phyloP scores from a whole-genome alignment of 1,140 invertebrate species.

The Lasaia peninsularis region DNA sequence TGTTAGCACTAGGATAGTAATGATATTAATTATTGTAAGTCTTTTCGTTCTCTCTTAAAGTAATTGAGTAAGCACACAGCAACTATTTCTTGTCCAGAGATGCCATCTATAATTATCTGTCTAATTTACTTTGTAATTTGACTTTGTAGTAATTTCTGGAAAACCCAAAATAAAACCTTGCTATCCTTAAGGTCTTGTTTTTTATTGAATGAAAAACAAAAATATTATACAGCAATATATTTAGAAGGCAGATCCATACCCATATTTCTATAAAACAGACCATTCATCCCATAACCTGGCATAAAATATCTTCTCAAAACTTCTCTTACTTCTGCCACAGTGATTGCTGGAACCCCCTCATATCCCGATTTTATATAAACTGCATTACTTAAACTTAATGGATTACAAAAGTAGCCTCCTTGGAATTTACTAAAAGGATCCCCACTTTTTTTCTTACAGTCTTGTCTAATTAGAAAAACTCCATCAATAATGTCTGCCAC shows the following conservation, averaged over 20 bases:
- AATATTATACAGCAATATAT: constrained; percentile 49
- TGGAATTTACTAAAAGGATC: constrained; percentile 78
- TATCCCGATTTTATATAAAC: constrained; percentile 77
- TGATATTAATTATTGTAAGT: no score
- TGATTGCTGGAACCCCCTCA: constrained; percentile 74
- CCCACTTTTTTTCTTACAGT: constrained; percentile 73
- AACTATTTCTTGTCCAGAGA: no score
- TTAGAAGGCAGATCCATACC: constrained; percentile 50
- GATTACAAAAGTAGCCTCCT: constrained; percentile 75
- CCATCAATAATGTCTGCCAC: constrained; percentile 84
- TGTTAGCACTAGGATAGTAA: no score
- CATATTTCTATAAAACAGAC: constrained; percentile 66
- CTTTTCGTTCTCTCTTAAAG: no score
- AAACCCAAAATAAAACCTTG: not conserved
- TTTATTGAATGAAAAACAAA: no score
- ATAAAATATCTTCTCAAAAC: constrained; percentile 72
- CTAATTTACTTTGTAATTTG: no score
- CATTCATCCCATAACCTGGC: constrained; percentile 69
- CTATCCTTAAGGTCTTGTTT: no score
- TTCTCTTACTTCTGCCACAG: constrained; percentile 77
- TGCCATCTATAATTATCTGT: no score
- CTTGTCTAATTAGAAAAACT: constrained; percentile 81
- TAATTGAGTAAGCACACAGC: no score
- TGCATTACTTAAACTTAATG: constrained; percentile 69
- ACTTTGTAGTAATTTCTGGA: no score